Evolutionary conservation across 2,113 vertebrate genomes (phyloP), one percentile per base, ranked within the genome.

Genomic region (Lasiurus borealis): DNA sequence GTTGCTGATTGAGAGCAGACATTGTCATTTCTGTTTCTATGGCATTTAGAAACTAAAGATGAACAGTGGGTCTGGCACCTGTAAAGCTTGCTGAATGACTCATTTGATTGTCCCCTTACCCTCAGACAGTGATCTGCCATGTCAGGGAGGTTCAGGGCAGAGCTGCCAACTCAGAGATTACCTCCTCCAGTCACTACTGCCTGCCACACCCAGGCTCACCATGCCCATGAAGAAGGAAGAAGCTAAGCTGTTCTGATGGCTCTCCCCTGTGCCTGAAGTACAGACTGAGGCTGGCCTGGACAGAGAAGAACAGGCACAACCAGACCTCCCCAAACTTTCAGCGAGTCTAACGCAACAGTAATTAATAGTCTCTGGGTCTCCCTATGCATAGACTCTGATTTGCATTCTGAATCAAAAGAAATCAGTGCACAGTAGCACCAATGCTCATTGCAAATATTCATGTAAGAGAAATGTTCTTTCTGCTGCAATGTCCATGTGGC

Each of bases 11-110:
- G 40, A 81, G 18, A 50, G 59, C 11, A 88, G 59, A 68, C 27
- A 9, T 46, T 91, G 85, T 48, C 52, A 40, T 77, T 95, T 89
- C 73, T 86, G 46, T 93, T 80, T 77, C 77, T 85, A 1, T 78
- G 69, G 44, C 44, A 73, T 48, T 83, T 46, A 36, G 40, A 57
- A 57, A n/a, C 13, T 18, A 13, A 50, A 12, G 34, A n/a, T 2
- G 85, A 73, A 48, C 8, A 34, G 40, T 21, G 14, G 27, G 4
- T 64, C 9, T 59, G 0, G 48, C 31, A 19, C 59, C 36, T 44
- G 48, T 48, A 25, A 57, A 25, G 46, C 40, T 34, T 76, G 25
- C 50, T 14, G 0, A 13, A 18, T 59, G 46, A 68, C 62, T 77
- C 29, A 46, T 36, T 31, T 31, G 57, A 4, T 29, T 31, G 7